A percentile compares a stretch with the other conserved stretches of the same genome.
Conservation (phyloP, 1,140 invertebrate species). For the Drosophila asahinai region DNA sequence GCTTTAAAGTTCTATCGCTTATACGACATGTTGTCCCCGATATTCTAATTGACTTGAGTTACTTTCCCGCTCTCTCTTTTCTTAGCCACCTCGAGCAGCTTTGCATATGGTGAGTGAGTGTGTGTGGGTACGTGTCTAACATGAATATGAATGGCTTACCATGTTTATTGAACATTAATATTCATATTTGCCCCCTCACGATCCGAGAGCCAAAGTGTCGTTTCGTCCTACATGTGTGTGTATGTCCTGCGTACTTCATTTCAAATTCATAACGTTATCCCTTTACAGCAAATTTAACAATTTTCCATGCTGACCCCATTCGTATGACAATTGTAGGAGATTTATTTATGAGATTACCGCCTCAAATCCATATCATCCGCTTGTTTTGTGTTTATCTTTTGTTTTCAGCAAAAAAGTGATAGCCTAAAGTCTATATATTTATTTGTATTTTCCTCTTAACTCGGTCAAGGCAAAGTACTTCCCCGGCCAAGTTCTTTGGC, state of each 20-base stretch:
- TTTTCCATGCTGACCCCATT: constrained; percentile 12
- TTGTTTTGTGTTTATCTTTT: constrained; percentile 24
- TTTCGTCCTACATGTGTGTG: background rate
- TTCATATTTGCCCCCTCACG: constrained; percentile 44
- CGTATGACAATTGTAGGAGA: constrained; percentile 23
- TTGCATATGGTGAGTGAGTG: constrained; percentile 13
- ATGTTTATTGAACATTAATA: constrained; percentile 65
- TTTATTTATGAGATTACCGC: constrained; percentile 35
- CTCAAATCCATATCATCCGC: constrained; percentile 18
- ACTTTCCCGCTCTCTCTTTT: constrained; percentile 10
- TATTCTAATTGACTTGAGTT: constrained; percentile 20
- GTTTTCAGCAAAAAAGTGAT: constrained; percentile 1
- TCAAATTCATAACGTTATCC: constrained; percentile 27
- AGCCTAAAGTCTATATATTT: background rate
- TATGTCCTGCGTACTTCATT: constrained; percentile 19
- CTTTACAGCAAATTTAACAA: constrained; percentile 34
- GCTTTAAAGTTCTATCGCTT: constrained; percentile 9
- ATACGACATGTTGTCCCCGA: constrained; percentile 50
- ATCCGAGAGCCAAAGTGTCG: constrained; percentile 4
- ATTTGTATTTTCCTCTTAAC: background rate
- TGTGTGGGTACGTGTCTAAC: constrained; percentile 16
- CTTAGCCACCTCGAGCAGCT: constrained; percentile 8
- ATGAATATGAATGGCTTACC: constrained; percentile 38
- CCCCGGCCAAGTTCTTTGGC: constrained; percentile 3
- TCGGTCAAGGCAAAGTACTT: constrained; percentile 29